Conservation (phyloP, 2,113 vertebrate genomes). For the Strix aluco region DNA sequence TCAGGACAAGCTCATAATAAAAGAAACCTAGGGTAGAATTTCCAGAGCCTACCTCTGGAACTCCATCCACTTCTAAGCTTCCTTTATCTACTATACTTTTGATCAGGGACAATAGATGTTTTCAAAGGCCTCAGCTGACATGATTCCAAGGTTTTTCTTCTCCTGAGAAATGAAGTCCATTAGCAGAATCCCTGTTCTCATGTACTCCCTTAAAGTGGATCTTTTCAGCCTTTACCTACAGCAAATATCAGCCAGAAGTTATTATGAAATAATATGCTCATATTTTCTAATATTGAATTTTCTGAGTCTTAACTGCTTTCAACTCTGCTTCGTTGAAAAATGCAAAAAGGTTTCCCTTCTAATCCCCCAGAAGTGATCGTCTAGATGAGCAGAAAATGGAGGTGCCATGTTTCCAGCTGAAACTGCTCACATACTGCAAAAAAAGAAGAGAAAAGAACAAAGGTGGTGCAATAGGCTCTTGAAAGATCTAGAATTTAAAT, state of each 20-base stretch:
- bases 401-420: background rate
- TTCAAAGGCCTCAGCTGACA: background rate
- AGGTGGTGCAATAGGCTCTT: background rate
- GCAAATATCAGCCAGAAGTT: background rate
- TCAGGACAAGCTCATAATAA: background rate
- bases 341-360: background rate
- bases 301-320: background rate
- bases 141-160: background rate
- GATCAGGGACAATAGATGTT: background rate
- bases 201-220: background rate
- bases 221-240: background rate
- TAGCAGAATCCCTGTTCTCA: background rate
- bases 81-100: background rate
- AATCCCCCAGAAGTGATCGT: background rate
- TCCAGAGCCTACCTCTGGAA: background rate
- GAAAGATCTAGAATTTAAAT: background rate
- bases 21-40: background rate
- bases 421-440: background rate
- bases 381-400: background rate
- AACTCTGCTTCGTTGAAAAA: background rate
- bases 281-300: background rate
- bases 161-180: background rate
- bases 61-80: background rate
- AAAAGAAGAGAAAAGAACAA: background rate
- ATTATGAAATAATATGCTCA: background rate